Percentiles rank a stretch among this genome's conserved stretches.
phyloP scores from a whole-genome alignment of 1,140 invertebrate species.

The Drosophila serrata region DNA sequence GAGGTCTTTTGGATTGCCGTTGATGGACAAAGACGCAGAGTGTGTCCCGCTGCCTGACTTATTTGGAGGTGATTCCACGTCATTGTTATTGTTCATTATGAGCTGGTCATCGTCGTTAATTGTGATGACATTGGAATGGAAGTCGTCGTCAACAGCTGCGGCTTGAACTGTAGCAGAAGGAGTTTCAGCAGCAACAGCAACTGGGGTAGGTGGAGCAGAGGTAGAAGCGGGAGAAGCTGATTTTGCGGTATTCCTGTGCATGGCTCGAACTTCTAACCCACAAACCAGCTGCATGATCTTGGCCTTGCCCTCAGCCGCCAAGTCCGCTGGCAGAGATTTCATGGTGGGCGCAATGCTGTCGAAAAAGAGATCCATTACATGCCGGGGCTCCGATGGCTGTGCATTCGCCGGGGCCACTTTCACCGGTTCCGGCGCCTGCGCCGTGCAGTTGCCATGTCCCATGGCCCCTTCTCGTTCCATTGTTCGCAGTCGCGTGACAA shows the following conservation, averaged over 20 bases:
- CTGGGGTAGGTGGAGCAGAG: not conserved
- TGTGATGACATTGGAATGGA: constrained; percentile 27
- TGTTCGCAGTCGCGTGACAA: constrained; percentile 57
- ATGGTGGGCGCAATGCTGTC: constrained; percentile 76
- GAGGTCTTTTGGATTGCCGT: constrained; percentile 18
- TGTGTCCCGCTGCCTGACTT: not conserved
- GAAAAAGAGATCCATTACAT: constrained; percentile 73
- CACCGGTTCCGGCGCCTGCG: not conserved
- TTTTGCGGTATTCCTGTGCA: constrained; percentile 34
- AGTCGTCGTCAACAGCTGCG: not conserved
- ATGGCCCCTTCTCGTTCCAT: constrained; percentile 33
- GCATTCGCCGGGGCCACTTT: not conserved
- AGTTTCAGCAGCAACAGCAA: not conserved
- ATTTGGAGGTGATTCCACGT: not conserved
- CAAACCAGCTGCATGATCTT: constrained; percentile 79
- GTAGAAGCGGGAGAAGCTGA: not conserved
- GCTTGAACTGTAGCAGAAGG: not conserved
- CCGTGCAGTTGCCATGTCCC: not conserved
- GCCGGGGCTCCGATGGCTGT: constrained; percentile 15
- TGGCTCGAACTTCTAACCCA: constrained; percentile 64
- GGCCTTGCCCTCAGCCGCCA: constrained; percentile 74
- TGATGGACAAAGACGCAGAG: not conserved
- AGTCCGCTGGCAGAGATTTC: constrained; percentile 66
- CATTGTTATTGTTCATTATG: constrained; percentile 4
- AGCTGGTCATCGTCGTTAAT: constrained; percentile 13